Conservation (phyloP, 35 echinoderm and acorn worm species). For the Stichopus chloronotus region DNA sequence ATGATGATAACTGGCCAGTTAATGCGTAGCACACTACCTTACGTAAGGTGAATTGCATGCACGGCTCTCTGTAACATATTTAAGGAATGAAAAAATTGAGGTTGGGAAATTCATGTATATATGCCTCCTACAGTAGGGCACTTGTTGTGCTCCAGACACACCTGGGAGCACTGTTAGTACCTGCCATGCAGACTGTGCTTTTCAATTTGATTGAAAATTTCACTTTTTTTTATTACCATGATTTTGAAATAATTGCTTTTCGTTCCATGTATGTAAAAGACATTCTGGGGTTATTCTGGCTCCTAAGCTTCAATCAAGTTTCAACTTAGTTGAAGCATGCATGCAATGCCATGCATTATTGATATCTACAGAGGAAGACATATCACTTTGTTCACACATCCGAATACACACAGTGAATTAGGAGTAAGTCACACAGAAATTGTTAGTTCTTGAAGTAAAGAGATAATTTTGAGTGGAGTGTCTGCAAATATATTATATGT, state of each 20-base stretch:
- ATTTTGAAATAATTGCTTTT: constrained; percentile 10
- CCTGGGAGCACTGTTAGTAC: background rate
- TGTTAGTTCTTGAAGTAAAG: too few species aligned
- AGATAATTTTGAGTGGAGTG: too few species aligned
- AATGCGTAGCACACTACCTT: too few species aligned
- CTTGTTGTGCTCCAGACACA: background rate
- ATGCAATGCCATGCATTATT: background rate
- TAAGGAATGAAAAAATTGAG: background rate
- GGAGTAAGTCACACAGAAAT: too few species aligned
- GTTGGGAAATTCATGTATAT: background rate
- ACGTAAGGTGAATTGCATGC: background rate
- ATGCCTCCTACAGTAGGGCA: background rate
- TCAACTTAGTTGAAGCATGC: background rate
- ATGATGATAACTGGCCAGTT: too few species aligned
- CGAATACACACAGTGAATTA: too few species aligned
- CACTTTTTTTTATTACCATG: background rate
- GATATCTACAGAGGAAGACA: background rate
- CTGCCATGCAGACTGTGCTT: background rate
- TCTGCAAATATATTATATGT: too few species aligned
- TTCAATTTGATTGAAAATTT: background rate
- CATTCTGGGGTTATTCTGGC: background rate
- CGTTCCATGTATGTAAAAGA: background rate
- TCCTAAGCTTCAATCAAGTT: background rate
- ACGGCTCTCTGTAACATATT: background rate
- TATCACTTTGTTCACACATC: background rate